Evolutionary conservation across 2,888 invertebrate species (phyloP).

Genomic region (Epinotia nisella): DNA sequence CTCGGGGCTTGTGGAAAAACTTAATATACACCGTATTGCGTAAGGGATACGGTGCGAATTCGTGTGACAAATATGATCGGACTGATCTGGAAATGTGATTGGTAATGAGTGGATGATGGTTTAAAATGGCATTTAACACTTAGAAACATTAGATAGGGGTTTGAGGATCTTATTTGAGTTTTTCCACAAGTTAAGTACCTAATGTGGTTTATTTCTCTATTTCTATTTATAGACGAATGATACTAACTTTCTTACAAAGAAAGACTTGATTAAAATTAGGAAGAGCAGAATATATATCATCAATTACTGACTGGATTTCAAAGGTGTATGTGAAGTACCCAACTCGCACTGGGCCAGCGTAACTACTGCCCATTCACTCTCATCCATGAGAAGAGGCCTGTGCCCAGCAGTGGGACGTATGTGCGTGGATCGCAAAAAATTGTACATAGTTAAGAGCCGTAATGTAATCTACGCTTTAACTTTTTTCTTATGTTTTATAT

Average conservation of each 20-base stretch:
- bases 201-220: conserved; percentile 13
- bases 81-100: not conserved
- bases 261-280: too few relatives aligned
- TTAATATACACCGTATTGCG: not conserved
- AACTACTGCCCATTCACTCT: too few relatives aligned
- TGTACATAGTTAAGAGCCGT: too few relatives aligned
- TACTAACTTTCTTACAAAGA: not conserved
- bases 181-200: conserved; percentile 33
- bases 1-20: conserved; percentile 36
- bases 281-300: too few relatives aligned
- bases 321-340: too few relatives aligned
- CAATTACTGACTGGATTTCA: too few relatives aligned
- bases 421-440: too few relatives aligned
- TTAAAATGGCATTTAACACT: conserved; percentile 3
- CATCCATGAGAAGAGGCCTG: too few relatives aligned
- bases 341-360: too few relatives aligned
- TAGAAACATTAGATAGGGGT: not conserved
- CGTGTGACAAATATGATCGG: not conserved
- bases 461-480: too few relatives aligned
- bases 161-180: conserved; percentile 4
- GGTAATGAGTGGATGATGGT: not conserved
- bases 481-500: too few relatives aligned
- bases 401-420: too few relatives aligned
- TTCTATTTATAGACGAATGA: conserved; percentile 24
- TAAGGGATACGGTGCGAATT: not conserved